Conservation (phyloP, 2,113 vertebrate genomes). For the Vidua macroura region DNA sequence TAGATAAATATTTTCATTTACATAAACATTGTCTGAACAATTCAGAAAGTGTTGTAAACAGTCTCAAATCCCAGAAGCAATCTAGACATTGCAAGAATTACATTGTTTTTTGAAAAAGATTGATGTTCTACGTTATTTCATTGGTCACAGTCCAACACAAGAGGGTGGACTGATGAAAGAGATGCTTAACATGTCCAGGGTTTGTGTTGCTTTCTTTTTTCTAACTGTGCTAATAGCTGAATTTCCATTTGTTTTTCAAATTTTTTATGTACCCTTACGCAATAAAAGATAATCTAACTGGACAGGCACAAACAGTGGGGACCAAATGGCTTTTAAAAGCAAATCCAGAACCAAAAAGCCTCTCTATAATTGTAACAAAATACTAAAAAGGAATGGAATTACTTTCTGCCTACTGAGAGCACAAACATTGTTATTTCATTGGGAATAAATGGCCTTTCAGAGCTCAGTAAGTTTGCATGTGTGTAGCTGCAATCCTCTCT, state of each 20-base stretch:
- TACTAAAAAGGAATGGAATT: background rate
- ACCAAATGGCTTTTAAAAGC: constrained; percentile 7
- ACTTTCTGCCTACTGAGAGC: background rate
- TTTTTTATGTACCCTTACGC: constrained; percentile 8
- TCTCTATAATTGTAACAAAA: background rate
- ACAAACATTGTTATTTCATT: background rate
- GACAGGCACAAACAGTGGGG: background rate
- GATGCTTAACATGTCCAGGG: background rate
- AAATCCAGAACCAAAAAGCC: background rate
- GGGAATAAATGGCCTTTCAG: background rate
- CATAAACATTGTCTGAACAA: constrained; percentile 51
- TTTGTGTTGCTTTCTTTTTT: constrained; percentile 19
- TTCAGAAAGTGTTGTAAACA: constrained; percentile 63
- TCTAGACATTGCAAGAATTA: constrained; percentile 24
- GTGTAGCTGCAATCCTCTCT: background rate
- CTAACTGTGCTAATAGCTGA: background rate
- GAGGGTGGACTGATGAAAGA: constrained; percentile 34
- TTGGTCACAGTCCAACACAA: constrained; percentile 13
- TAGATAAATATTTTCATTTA: constrained; percentile 66
- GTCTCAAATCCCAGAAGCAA: constrained; percentile 59
- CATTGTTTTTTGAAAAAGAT: constrained; percentile 29
- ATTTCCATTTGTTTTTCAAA: constrained; percentile 41
- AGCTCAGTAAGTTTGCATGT: background rate
- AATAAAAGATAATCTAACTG: constrained; percentile 48
- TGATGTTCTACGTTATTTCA: constrained; percentile 9